Evolutionary conservation across 2,113 vertebrate genomes (phyloP).

Genomic region (Arothron firmamentum): DNA sequence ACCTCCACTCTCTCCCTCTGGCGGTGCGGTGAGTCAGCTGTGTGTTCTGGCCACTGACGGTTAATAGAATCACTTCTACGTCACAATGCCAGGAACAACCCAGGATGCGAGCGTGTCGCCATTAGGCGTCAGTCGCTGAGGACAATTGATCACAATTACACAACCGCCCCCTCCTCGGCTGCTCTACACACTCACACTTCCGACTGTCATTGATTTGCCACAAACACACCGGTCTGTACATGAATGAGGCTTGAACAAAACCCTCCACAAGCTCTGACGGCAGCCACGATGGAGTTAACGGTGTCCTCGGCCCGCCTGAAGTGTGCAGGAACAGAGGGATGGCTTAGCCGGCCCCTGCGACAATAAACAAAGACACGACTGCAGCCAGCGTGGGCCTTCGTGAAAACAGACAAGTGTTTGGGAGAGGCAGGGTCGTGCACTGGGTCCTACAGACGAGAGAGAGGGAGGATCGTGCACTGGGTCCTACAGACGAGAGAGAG

Average conservation of each 20-base stretch:
- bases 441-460: conserved; percentile 7
- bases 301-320: conserved; percentile 31
- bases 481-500: conserved; percentile 8
- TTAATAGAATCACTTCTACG: conserved; percentile 45
- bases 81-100: conserved; percentile 44
- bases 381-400: conserved; percentile 23
- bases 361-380: conserved; percentile 64
- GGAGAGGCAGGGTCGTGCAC: conserved; percentile 16
- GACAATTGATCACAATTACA: conserved; percentile 69
- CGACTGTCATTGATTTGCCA: conserved; percentile 35
- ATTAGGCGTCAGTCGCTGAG: conserved; percentile 45
- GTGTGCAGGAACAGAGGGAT: conserved; percentile 41
- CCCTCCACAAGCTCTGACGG: conserved; percentile 14
- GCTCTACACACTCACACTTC: conserved; percentile 35
- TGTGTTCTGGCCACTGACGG: conserved; percentile 1
- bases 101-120: conserved; percentile 28
- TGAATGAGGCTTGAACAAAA: conserved; percentile 1
- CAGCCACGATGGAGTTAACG: conserved; percentile 28
- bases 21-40: conserved; percentile 18
- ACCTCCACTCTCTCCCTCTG: conserved; percentile 11
- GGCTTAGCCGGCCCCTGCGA: conserved; percentile 50
- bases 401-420: conserved; percentile 37
- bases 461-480: neutral
- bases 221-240: neutral
- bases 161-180: conserved; percentile 35